Percentiles rank a stretch among this genome's conserved stretches.
These are phyloP conservation scores for Scolopax rusticola DNA, from an alignment of 2,797 vertebrate species.

Conservation along the genomic window DNA sequence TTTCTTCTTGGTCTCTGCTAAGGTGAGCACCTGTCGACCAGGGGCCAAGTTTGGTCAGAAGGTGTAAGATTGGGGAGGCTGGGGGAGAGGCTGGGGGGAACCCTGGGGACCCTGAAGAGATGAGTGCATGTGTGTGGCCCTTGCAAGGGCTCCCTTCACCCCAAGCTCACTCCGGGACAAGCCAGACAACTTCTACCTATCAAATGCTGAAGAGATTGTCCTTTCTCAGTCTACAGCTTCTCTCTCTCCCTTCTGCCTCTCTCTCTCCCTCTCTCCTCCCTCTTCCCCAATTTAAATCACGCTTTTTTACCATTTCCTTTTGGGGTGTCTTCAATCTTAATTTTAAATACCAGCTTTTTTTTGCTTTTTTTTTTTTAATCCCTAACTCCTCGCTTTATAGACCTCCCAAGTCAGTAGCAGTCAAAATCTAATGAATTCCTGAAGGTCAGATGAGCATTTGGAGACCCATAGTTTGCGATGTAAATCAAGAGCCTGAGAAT, in stretches of 20 bases:
- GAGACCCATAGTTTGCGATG: slow-evolving; percentile 17
- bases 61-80: background rate
- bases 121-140: accelerated
- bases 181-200: background rate
- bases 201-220: background rate
- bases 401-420: background rate
- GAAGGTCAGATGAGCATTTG: slow-evolving; percentile 6
- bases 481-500: background rate
- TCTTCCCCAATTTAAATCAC: background rate
- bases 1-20: background rate
- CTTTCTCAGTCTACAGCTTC: background rate
- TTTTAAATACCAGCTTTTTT: background rate
- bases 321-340: background rate
- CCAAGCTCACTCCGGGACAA: background rate
- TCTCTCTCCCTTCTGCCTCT: no score
- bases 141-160: background rate
- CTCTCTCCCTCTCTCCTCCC: accelerated
- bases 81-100: background rate
- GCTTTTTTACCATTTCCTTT: background rate
- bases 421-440: slow-evolving; percentile 37
- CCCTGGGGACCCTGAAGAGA: background rate
- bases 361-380: background rate
- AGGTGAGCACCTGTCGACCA: background rate
- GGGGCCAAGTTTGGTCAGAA: background rate
- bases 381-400: background rate